Evolutionary conservation across 2,113 vertebrate species (phyloP).

Genomic region (Bostrychus sinensis): DNA sequence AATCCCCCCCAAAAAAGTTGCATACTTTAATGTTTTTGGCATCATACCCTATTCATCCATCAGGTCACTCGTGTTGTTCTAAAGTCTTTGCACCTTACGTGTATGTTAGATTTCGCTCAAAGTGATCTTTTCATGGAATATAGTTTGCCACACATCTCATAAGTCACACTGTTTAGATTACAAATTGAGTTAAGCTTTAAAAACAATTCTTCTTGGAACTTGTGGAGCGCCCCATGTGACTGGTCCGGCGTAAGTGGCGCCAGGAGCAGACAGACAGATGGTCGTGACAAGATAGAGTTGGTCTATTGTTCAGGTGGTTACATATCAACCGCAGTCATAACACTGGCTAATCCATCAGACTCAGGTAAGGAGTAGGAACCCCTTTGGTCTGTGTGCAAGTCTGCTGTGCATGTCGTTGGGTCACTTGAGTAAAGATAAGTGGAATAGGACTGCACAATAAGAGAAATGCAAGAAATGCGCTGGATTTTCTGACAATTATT

Average conservation of each 20-base stretch:
- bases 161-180: not conserved
- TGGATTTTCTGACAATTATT: too few species aligned
- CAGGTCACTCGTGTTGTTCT: not conserved
- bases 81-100: not conserved
- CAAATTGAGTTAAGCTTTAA: constrained; percentile 28
- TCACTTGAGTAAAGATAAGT: not conserved
- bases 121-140: constrained; percentile 8
- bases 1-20: too few species aligned
- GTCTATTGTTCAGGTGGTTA: constrained; percentile 19
- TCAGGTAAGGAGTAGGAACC: constrained; percentile 11
- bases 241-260: constrained; percentile 25
- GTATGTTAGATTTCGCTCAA: not conserved
- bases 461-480: not conserved
- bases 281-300: constrained; percentile 18
- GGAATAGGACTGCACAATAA: not conserved
- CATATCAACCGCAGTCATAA: constrained; percentile 1
- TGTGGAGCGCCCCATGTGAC: constrained; percentile 28
- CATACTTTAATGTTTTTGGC: not conserved
- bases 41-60: not conserved
- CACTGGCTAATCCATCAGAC: constrained; percentile 27
- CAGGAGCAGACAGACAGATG: constrained; percentile 42
- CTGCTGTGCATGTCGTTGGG: constrained; percentile 3
- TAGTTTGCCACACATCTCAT: constrained; percentile 22
- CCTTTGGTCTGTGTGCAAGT: not conserved
- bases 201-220: constrained; percentile 7